These are phyloP conservation scores for Microtus montanus DNA, from an alignment of 2,113 vertebrate genomes.

Conservation along the genomic window DNA sequence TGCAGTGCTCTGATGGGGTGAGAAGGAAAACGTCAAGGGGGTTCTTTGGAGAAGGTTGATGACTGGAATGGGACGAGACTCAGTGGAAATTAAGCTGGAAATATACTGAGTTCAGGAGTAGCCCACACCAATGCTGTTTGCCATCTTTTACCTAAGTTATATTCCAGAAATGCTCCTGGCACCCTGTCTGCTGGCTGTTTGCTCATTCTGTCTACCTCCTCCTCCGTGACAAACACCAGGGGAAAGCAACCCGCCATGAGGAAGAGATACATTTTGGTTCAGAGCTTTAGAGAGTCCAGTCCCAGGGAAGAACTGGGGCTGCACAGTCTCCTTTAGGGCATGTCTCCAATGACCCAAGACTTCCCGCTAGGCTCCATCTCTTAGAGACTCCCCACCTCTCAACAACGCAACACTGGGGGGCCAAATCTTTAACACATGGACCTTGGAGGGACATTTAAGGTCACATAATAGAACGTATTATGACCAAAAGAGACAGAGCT, in stretches of 20 bases:
- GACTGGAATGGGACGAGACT: not conserved
- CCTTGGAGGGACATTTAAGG: not conserved
- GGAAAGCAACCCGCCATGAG: not conserved
- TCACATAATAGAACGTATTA: not conserved
- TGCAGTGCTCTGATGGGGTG: not conserved
- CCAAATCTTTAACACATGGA: not conserved
- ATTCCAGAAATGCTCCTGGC: not conserved
- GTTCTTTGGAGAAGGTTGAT: not conserved
- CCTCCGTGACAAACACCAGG: not conserved
- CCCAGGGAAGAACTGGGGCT: not conserved
- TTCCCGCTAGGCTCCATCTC: not conserved
- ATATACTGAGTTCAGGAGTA: not conserved
- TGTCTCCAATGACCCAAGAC: not conserved
- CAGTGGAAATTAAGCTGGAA: not conserved
- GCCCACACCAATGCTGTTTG: not conserved
- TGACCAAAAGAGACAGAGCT: not conserved
- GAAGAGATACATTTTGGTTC: not conserved
- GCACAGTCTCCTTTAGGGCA: not conserved
- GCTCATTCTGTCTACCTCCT: not conserved
- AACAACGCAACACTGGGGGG: not conserved
- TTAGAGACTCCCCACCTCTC: not conserved
- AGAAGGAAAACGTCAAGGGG: not conserved
- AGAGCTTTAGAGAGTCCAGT: not conserved
- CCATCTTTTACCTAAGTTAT: not conserved
- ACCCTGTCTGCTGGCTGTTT: too few species aligned